phyloP scores from a whole-genome alignment of 1,140 invertebrate species.

The Drosophila novamexicana region DNA sequence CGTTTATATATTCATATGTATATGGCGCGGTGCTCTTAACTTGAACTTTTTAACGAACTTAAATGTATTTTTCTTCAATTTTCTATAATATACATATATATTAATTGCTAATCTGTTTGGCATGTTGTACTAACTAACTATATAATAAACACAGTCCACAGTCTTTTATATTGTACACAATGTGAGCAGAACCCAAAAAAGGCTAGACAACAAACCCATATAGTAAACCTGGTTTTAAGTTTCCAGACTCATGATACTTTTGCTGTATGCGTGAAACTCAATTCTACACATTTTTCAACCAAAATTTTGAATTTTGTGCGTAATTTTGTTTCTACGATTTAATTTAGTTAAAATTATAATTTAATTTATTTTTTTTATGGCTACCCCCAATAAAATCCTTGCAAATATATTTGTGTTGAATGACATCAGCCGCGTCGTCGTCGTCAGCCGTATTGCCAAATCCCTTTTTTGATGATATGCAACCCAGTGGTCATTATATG shows the following conservation, averaged over 20 bases:
- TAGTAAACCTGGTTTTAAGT: not conserved
- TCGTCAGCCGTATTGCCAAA: slow-evolving; percentile 63
- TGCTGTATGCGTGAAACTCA: slow-evolving; percentile 37
- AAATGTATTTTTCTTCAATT: slow-evolving; percentile 12
- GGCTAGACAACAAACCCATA: not conserved
- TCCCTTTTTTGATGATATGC: slow-evolving; percentile 79
- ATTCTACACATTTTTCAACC: slow-evolving; percentile 16
- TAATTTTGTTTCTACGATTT: slow-evolving; percentile 16
- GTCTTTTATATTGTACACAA: slow-evolving; percentile 12
- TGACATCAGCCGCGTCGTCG: slow-evolving; percentile 44
- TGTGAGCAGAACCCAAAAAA: slow-evolving; percentile 4
- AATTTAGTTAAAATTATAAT: slow-evolving; percentile 13
- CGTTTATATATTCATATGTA: slow-evolving; percentile 7
- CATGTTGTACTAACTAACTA: slow-evolving; percentile 41
- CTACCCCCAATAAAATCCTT: slow-evolving; percentile 17
- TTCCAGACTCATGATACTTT: slow-evolving; percentile 7
- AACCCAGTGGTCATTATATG: slow-evolving; percentile 48
- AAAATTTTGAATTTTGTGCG: slow-evolving; percentile 21
- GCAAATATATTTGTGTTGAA: slow-evolving; percentile 49
- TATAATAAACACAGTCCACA: slow-evolving; percentile 6
- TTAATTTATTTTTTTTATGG: slow-evolving; percentile 39
- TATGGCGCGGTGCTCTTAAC: slow-evolving; percentile 13
- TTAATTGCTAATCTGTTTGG: slow-evolving; percentile 34
- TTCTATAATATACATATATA: slow-evolving; percentile 15
- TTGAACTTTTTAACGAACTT: slow-evolving; percentile 13